Evolutionary conservation across 2,797 vertebrate species (phyloP).

Genomic region (Pachyuromys duprasi): DNA sequence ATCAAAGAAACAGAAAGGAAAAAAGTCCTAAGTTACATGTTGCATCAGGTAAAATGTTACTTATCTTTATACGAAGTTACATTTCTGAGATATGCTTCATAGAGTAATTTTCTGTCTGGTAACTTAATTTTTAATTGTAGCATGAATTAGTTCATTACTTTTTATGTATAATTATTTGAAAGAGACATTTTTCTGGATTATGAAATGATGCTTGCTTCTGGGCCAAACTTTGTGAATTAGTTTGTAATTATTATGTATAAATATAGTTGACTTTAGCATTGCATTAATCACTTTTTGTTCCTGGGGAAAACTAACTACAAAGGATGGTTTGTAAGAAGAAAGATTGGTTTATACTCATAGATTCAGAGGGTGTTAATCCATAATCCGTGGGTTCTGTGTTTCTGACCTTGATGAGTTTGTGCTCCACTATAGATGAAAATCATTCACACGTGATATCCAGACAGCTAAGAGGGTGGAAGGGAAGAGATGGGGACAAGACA

Average conservation of each 20-base stretch:
- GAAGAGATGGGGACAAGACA: background rate
- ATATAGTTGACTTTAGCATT: background rate
- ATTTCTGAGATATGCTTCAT: background rate
- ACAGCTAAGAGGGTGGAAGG: background rate
- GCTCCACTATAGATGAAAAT: background rate
- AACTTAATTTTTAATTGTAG: background rate
- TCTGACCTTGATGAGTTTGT: background rate
- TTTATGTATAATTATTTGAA: background rate
- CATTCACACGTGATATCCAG: background rate
- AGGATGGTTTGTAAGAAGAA: background rate
- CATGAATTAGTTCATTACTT: background rate
- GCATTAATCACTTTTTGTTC: background rate
- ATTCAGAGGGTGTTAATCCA: background rate
- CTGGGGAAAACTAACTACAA: background rate
- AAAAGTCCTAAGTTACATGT: background rate
- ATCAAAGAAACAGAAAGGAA: background rate
- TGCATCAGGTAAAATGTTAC: background rate
- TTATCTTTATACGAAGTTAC: background rate
- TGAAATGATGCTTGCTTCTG: background rate
- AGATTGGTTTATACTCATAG: background rate
- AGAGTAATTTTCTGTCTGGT: background rate
- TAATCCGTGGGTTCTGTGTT: background rate
- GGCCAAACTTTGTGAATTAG: background rate
- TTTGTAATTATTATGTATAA: background rate
- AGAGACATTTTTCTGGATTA: slow-evolving; percentile 2